Conservation (phyloP, 2,113 vertebrate genomes). For the Tyto alba region DNA sequence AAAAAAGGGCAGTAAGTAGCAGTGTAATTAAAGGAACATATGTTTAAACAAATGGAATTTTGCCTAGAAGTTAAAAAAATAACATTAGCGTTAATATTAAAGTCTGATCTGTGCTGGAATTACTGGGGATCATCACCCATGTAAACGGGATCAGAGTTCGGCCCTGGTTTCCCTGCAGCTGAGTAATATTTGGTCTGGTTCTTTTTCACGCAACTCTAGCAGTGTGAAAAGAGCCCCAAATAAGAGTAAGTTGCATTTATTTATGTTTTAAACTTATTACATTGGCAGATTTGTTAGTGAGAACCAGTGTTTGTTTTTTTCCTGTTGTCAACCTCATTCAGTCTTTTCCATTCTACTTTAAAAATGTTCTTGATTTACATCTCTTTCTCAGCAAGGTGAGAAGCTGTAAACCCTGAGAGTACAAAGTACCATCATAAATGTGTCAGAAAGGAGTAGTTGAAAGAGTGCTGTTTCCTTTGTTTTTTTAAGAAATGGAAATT, state of each 20-base stretch:
- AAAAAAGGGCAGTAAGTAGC: background rate
- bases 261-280: background rate
- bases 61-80: background rate
- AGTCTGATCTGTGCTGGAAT: background rate
- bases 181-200: slow-evolving; percentile 34
- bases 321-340: background rate
- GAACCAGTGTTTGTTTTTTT: background rate
- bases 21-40: background rate
- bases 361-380: background rate
- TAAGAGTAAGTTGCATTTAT: slow-evolving; percentile 32
- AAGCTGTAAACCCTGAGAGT: background rate
- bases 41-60: background rate
- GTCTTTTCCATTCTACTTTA: background rate
- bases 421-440: background rate
- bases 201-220: slow-evolving; percentile 33
- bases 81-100: background rate
- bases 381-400: background rate
- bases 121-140: background rate
- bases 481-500: slow-evolving; percentile 3
- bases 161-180: background rate
- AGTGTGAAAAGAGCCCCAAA: slow-evolving; percentile 25
- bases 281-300: background rate
- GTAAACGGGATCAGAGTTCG: slow-evolving; percentile 11
- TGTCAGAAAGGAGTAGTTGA: background rate
- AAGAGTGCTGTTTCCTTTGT: background rate